These are phyloP conservation scores for Ctenicera cuprea DNA, from an alignment of 2,888 invertebrate species.

Conservation along the genomic window DNA sequence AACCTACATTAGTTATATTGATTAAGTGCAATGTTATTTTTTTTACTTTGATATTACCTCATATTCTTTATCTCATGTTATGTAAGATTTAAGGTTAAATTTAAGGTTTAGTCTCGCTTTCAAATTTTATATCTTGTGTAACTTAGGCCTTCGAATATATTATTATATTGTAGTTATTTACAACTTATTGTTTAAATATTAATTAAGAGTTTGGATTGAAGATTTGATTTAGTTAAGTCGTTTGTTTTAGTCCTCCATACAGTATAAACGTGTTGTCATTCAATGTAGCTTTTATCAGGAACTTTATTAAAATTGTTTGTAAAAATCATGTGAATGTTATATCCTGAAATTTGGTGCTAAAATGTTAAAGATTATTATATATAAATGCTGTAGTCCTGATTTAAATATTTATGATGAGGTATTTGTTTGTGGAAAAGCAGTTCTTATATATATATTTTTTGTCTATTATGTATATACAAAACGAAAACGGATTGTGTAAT, in stretches of 20 bases:
- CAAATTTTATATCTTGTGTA: constrained; percentile 47
- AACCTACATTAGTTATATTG: constrained; percentile 61
- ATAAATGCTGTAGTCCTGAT: too few relatives aligned
- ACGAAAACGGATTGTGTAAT: too few relatives aligned
- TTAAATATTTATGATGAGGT: too few relatives aligned
- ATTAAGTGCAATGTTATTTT: constrained; percentile 70
- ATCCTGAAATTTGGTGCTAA: too few relatives aligned
- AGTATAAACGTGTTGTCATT: not conserved
- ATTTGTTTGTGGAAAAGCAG: too few relatives aligned
- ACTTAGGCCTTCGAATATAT: constrained; percentile 46
- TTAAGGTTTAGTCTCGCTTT: constrained; percentile 49
- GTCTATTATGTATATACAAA: too few relatives aligned
- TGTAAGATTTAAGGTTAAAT: constrained; percentile 44
- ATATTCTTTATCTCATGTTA: constrained; percentile 60
- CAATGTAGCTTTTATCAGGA: not conserved
- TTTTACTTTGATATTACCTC: constrained; percentile 69
- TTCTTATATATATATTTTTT: not conserved
- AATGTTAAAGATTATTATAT: too few relatives aligned
- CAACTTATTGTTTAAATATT: constrained; percentile 37
- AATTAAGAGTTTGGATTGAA: constrained; percentile 34
- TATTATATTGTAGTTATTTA: constrained; percentile 49
- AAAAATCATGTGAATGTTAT: not conserved
- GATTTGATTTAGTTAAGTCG: constrained; percentile 61
- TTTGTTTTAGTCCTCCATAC: constrained; percentile 36
- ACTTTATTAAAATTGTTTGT: too few relatives aligned